A percentile compares a stretch with the other conserved stretches of the same genome.
Evolutionary conservation across 2,113 vertebrate species (phyloP).

Genomic region (Mormyrus lacerda): DNA sequence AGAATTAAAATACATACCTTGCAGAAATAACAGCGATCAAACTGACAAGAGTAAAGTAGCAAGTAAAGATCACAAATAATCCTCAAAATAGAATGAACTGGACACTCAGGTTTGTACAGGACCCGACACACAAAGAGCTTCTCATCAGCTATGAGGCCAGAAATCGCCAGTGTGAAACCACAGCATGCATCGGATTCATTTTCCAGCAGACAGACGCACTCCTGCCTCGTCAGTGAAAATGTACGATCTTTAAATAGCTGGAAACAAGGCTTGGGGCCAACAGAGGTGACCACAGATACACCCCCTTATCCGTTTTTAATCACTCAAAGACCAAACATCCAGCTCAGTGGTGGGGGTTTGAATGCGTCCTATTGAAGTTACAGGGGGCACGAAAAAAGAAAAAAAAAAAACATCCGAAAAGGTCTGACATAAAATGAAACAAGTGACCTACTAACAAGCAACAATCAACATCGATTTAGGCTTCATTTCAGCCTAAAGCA

Average conservation of each 20-base stretch:
- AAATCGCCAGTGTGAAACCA: neutral
- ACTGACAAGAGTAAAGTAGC: neutral
- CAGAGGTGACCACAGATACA: constrained; percentile 47
- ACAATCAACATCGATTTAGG: neutral
- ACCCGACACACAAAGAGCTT: neutral
- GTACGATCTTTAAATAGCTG: constrained; percentile 55
- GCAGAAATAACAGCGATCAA: neutral
- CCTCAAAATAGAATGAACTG: neutral
- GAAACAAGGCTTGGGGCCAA: constrained; percentile 41
- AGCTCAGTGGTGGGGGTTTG: neutral
- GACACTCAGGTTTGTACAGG: neutral
- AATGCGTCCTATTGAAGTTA: neutral
- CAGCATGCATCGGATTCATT: constrained; percentile 49
- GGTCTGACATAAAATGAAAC: neutral
- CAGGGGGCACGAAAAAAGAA: too few relatives aligned
- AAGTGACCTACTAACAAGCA: neutral
- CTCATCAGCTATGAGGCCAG: neutral
- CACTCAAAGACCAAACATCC: constrained; percentile 7
- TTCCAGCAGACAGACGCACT: constrained; percentile 47
- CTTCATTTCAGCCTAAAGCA: neutral
- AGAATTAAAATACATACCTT: neutral
- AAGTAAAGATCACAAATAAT: neutral
- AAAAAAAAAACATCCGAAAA: neutral
- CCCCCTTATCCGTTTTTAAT: constrained; percentile 39
- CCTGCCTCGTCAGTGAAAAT: constrained; percentile 50